phyloP scores from a whole-genome alignment of 2,888 invertebrate species.

The Bombylius major region DNA sequence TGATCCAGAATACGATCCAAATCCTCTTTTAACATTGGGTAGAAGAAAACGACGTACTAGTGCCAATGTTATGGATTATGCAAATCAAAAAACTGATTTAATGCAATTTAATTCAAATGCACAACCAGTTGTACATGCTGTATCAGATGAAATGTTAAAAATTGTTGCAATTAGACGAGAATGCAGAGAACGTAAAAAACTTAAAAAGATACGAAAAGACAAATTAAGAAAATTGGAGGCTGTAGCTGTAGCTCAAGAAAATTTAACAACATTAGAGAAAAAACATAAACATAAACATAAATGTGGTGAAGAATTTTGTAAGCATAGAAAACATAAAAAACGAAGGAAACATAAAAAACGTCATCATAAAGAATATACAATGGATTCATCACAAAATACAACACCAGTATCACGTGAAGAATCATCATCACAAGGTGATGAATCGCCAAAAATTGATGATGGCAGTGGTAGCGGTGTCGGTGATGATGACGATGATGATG shows the following conservation, averaged over 20 bases:
- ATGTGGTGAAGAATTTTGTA: slow-evolving; percentile 56
- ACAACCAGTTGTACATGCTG: slow-evolving; percentile 17
- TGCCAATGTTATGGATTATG: slow-evolving; percentile 7
- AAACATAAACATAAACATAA: slow-evolving; percentile 58
- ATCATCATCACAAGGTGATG: slow-evolving; percentile 37
- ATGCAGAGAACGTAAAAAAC: slow-evolving; percentile 49
- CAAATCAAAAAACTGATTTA: neutral
- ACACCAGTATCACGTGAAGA: slow-evolving; percentile 20
- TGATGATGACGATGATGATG: slow-evolving; percentile 19
- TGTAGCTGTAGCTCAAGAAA: neutral
- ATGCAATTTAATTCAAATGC: slow-evolving; percentile 14
- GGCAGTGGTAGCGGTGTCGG: slow-evolving; percentile 30
- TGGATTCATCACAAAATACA: slow-evolving; percentile 21
- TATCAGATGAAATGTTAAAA: slow-evolving; percentile 19
- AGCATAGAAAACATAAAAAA: slow-evolving; percentile 65
- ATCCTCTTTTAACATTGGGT: slow-evolving; percentile 61
- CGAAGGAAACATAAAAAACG: slow-evolving; percentile 68
- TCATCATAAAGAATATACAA: slow-evolving; percentile 38
- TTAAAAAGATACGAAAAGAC: slow-evolving; percentile 57
- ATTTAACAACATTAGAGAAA: slow-evolving; percentile 29
- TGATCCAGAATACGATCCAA: slow-evolving; percentile 61
- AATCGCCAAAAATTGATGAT: slow-evolving; percentile 20
- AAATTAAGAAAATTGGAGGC: slow-evolving; percentile 35
- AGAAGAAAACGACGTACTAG: slow-evolving; percentile 64
- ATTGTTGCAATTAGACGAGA: slow-evolving; percentile 16